Conservation (phyloP, 2,797 vertebrate genomes). For the Hydrophis major region DNA sequence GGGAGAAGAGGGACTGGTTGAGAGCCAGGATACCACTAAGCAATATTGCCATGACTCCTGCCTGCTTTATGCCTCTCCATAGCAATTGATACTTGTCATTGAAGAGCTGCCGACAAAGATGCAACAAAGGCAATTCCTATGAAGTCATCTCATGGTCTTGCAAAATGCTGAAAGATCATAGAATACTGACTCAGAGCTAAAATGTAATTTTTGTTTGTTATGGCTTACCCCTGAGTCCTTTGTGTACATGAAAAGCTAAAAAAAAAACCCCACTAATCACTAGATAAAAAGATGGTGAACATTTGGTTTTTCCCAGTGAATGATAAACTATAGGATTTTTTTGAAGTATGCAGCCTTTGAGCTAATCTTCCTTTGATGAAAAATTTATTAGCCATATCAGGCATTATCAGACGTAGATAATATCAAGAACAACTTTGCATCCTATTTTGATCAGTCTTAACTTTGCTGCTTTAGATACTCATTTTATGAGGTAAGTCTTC, state of each 20-base stretch:
- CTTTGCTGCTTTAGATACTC: not conserved
- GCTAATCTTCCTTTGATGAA: not conserved
- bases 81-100: not conserved
- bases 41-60: not conserved
- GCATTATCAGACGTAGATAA: not conserved
- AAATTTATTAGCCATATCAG: not conserved
- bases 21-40: not conserved
- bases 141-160: not conserved
- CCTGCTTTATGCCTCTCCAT: not conserved
- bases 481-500: not conserved
- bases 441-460: not conserved
- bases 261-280: not conserved
- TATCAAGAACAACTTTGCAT: not conserved
- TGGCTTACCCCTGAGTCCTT: not conserved
- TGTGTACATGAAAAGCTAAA: not conserved
- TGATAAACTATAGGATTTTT: not conserved
- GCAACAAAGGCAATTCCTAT: not conserved
- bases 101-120: not conserved
- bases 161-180: constrained; percentile 1
- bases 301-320: not conserved
- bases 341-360: not conserved
- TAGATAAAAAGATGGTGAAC: not conserved
- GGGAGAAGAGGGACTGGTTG: not conserved
- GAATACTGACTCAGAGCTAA: constrained; percentile 22
- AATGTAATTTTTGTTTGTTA: not conserved